Evolutionary conservation across 2,888 invertebrate genomes (phyloP).

Genomic region (Tipula helvola): DNA sequence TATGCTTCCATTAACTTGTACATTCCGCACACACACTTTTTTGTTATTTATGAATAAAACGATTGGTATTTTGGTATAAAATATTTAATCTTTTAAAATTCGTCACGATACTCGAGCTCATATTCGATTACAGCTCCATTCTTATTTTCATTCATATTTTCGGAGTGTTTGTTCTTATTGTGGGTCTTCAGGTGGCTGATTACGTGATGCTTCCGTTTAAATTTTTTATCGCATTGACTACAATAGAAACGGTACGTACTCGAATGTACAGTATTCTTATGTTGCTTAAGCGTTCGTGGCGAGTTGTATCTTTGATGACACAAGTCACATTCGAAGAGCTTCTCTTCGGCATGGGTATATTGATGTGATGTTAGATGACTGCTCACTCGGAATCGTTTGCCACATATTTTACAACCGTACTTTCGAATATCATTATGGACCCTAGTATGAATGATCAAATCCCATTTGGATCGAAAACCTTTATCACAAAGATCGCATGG

Average conservation of each 20-base stretch:
- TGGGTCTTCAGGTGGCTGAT: conserved; percentile 16
- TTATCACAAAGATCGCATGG: conserved; percentile 23
- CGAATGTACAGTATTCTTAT: conserved; percentile 23
- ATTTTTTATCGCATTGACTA: conserved; percentile 21
- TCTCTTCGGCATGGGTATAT: conserved; percentile 22
- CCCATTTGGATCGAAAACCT: conserved; percentile 22
- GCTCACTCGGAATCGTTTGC: conserved; percentile 23
- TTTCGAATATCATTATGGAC: conserved; percentile 23
- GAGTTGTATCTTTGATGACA: conserved; percentile 24
- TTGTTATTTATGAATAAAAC: background rate
- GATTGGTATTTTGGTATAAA: conserved; percentile 8
- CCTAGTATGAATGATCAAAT: conserved; percentile 22
- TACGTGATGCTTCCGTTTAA: conserved; percentile 25
- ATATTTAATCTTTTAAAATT: background rate
- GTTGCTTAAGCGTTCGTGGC: conserved; percentile 23
- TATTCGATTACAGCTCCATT: background rate
- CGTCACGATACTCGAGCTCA: background rate
- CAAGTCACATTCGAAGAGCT: conserved; percentile 21
- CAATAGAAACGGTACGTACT: conserved; percentile 22
- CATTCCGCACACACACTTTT: background rate
- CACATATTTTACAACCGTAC: conserved; percentile 25
- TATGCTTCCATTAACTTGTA: background rate
- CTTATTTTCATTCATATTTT: background rate
- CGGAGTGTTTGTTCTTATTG: background rate
- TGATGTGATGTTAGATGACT: conserved; percentile 25